Evolutionary conservation across 2,113 vertebrate species (phyloP).

Genomic region (Notothenia rossii): DNA sequence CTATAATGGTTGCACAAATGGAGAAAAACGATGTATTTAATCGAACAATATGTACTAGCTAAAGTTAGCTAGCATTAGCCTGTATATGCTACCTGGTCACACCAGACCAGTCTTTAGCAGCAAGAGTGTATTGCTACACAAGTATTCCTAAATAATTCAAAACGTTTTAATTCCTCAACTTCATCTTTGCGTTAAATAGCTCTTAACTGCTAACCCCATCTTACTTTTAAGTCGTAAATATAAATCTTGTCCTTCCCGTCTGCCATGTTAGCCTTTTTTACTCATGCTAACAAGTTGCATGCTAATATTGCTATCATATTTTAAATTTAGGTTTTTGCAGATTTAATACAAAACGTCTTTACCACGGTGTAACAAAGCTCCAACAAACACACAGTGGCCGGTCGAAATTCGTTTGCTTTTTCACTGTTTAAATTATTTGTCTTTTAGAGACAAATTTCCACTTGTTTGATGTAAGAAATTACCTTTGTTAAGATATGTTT

Average conservation of each 20-base stretch:
- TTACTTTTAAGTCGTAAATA: neutral
- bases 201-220: neutral
- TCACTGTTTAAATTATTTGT: constrained; percentile 19
- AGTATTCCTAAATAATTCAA: no score
- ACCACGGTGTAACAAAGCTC: neutral
- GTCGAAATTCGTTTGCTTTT: neutral
- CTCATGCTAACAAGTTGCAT: neutral
- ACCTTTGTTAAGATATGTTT: constrained; percentile 30
- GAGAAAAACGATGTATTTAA: neutral
- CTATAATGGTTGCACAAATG: neutral
- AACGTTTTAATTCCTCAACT: neutral
- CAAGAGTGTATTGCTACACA: no score
- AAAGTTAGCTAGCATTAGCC: neutral
- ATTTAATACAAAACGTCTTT: neutral
- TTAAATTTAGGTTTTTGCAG: neutral
- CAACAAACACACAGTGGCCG: neutral
- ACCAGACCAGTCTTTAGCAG: neutral
- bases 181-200: neutral
- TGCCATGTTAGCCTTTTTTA: neutral
- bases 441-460: constrained; percentile 40
- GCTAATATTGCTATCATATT: neutral
- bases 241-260: no score
- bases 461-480: constrained; percentile 29
- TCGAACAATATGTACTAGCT: neutral
- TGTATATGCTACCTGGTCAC: neutral